Evolutionary conservation across 2,113 vertebrate genomes (phyloP), one percentile per base, ranked within the genome.

Genomic region (Microcebus tavaratra): DNA sequence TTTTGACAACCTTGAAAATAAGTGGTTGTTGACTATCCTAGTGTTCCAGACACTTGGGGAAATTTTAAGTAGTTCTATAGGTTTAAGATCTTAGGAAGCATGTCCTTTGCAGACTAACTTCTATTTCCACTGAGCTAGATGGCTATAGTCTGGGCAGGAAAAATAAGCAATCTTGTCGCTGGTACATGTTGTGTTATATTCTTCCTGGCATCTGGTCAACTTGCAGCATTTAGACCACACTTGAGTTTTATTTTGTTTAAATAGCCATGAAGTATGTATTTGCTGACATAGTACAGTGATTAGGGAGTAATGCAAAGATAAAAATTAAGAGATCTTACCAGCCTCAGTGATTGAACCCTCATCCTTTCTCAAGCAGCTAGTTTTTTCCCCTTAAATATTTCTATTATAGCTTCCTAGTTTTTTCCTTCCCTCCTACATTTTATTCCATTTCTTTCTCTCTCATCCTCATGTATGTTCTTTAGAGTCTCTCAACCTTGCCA

Each of bases 211-310:
- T 75, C 34, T 53, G 4, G 20, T 55, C 10, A 18, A 2, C 53
- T 90, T 61, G 23, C 20, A 83, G 42, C 79, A 55, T 80, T 81
- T 75, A 86, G 78, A 68, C 8, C 34, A 68, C 2, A n/a, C 18
- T 13, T 45, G 18, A 34, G 4, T 86, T 91, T 55, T 72, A 48
- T 55, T 97, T 92, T 92, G 6, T 79, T 61, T 31, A 83, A 86
- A 84, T 34, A 61, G 23, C 36, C 5, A 50, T 68, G 2, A 72
- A 81, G 25, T 65, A 4, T 15, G 0, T 86, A 25, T 87, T 86
- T 97, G 61, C 39, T 93, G 25, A 93, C 81, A 50, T 68, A 82
- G 39, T 79, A 53, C 42, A 91, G 57, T 91, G 39, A 76, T 34
- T 83, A 13, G 48, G 21, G 18, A 90, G 14, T 96, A 91, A 55